A percentile compares a stretch with the other conserved stretches of the same genome.
These are phyloP conservation scores for Phrynosoma blainvillii DNA, from an alignment of 2,113 vertebrate species.

Conservation along the genomic window DNA sequence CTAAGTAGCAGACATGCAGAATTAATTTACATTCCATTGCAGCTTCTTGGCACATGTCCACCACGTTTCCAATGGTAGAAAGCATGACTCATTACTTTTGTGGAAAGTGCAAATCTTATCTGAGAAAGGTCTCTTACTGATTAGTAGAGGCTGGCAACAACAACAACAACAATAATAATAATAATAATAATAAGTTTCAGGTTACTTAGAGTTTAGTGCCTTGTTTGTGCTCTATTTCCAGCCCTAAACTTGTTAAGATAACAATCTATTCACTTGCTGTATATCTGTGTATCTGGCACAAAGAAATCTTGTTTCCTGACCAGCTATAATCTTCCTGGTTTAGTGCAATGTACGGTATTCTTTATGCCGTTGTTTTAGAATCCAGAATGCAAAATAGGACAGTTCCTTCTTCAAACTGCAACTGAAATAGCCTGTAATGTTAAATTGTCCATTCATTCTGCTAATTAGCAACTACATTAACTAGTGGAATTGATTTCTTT, in stretches of 20 bases:
- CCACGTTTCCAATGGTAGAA: neutral
- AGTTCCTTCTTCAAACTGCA: neutral
- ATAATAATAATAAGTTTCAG: no score
- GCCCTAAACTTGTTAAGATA: neutral
- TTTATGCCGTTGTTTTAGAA: neutral
- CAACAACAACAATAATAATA: no score
- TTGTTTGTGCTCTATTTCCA: neutral
- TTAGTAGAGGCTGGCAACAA: no score
- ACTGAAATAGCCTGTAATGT: neutral
- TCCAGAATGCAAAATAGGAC: neutral
- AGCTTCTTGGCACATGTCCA: neutral
- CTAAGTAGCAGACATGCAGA: neutral
- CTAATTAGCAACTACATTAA: neutral
- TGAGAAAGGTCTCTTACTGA: neutral
- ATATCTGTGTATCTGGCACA: neutral
- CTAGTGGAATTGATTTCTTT: neutral
- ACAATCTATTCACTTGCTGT: neutral
- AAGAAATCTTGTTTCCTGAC: neutral
- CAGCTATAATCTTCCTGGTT: neutral
- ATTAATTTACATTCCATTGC: neutral
- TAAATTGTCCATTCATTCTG: slow-evolving; percentile 45
- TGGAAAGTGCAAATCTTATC: neutral
- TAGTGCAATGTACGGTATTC: neutral
- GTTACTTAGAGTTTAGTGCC: neutral
- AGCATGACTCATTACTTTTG: neutral